Base-by-base conservation (phyloP, 2,797 vertebrate species). In the Telmatherina bonti region DNA sequence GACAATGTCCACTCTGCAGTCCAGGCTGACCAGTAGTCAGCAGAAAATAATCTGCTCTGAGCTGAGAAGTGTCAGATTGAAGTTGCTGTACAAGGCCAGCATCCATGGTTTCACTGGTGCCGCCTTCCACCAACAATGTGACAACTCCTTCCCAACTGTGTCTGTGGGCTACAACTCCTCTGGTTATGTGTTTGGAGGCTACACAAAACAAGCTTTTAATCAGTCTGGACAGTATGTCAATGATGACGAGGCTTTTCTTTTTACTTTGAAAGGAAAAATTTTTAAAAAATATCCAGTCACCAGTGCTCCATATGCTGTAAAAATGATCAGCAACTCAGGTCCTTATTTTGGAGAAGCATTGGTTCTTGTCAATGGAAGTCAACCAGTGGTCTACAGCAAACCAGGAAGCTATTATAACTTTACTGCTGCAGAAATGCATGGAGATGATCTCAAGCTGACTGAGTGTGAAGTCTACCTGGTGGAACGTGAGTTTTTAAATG, bases 391-490 rank as follows among this genome's bases (percentile, higher is more conserved):
- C 0, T 0, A 30, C 5, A 63, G 33, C 31, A 12, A 0, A 16
- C 80, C 81, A 38, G 80, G 67, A 36, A 22, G 1, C 1, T 16
- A 71, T 13, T 92, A 89, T 70, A 69, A 1, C 7, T 89, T 85
- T 15, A 10, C 0, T 43, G 36, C 76, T 54, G 53, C 11, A 57
- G 52, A 85, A 27, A 76, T 93, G 75, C 78, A 87, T 6, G 90
- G 80, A 1, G 62, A 89, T n/a, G 4, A 88, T n/a, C 63, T 77
- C 15, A 0, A 27, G 0, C 82, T 90, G 60, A 85, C 16, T 2
- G 92, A 93, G 61, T 86, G 89, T 77, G 91, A 93, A 70, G 89
- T 86, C 41, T 93, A 90, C 68, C 53, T 79, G 63, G 83, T 92
- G 16, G 76, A 84, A 20, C 78, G 92, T 92, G 24, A 84, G 84